Percentiles rank a stretch among this genome's conserved stretches.
phyloP scores from a whole-genome alignment of 2,797 vertebrate genomes.

The Xiphorhynchus erythropygius region DNA sequence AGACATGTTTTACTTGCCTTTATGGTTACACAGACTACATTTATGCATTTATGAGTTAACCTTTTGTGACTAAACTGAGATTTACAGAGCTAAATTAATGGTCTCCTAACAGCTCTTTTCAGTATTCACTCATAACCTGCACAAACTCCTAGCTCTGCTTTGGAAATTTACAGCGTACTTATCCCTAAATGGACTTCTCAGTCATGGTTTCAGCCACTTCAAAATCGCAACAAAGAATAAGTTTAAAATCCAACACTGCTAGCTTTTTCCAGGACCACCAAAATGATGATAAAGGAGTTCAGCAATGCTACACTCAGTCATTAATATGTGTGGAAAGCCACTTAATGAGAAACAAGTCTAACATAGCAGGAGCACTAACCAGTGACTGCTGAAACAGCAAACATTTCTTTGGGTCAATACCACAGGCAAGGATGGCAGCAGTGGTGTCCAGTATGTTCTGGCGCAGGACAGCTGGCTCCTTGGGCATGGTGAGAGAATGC shows the following conservation, averaged over 20 bases:
- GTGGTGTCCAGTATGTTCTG: constrained; percentile 89
- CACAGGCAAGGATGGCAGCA: constrained; percentile 90
- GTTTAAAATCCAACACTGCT: neutral
- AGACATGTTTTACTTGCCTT: neutral
- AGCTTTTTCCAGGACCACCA: neutral
- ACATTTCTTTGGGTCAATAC: constrained; percentile 85
- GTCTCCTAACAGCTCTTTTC: neutral
- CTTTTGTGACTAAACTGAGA: neutral
- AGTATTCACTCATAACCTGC: neutral
- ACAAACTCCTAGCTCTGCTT: neutral
- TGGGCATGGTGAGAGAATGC: constrained; percentile 91
- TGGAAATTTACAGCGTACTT: neutral
- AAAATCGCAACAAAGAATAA: neutral
- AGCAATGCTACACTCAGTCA: neutral
- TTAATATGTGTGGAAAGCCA: neutral
- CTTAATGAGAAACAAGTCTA: neutral
- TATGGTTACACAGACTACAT: neutral
- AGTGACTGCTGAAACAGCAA: constrained; percentile 93
- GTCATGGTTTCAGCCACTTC: neutral
- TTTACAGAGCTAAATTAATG: neutral
- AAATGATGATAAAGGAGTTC: neutral
- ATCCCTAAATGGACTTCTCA: neutral
- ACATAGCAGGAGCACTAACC: constrained; percentile 72
- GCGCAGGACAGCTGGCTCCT: constrained; percentile 81
- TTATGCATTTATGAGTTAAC: neutral